Evolutionary conservation across 2,888 invertebrate species (phyloP), one percentile per base, ranked within the genome.

Genomic region (Sinodicranocentrus sp.): DNA sequence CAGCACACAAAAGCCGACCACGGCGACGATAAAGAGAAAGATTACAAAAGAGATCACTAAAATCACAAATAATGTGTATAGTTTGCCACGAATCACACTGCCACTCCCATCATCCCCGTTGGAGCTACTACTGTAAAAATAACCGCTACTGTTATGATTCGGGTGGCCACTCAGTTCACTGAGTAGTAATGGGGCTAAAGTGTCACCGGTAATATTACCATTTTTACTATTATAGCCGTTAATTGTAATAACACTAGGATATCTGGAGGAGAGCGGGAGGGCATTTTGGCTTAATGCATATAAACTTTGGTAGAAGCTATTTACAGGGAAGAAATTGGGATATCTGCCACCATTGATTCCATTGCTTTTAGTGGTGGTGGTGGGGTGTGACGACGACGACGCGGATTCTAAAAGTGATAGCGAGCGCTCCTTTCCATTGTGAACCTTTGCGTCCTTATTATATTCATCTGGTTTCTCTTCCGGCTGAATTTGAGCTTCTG

Each of bases 1-100:
- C 21, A 85, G 78, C 28, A 85, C 85, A 52, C 82, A 85, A 63
- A 85, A 85, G 33, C 85, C 85, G 28, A 85, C 80, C 5, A 85
- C 63, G 8, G 82, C 77, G 23, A 84, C 84, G 3, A 84, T 23
- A 43, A 84, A 84, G 3, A 85, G 59, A 44, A 85, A 85, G 52
- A 85, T 82, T 21, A 85, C 82, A 28, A 77, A 85, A 23, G 77
- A 77, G 23, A 85, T 77, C 13, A 85, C 73, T 23, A 85, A 39
- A 54, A 85, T 72, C 54, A 85, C 85, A 57, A 85, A 85, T 15
- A 85, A 39, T 39, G 76, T 73, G 77, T 85, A 85, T 8, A 82
- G 67, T 23, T 68, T 73, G 5, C 73, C 82, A 21, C 57, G 52
- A 65, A 72, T 26, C 8, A 25, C 28, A 59, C 59, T 26, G 1